These are phyloP conservation scores for Neopipo cinnamomea DNA, from an alignment of 2,113 vertebrate species.

Conservation along the genomic window DNA sequence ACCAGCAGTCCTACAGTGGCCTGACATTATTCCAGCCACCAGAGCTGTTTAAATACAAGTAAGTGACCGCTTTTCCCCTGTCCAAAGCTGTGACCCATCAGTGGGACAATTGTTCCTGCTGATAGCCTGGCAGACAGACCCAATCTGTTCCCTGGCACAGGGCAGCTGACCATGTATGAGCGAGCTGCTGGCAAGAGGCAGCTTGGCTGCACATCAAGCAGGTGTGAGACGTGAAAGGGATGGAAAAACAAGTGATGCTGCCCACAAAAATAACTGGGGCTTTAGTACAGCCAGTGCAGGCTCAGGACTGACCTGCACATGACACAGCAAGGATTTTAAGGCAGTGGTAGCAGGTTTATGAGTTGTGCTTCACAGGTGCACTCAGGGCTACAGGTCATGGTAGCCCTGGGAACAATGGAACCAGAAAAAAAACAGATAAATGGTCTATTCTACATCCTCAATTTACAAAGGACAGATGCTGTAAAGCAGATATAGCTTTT, in stretches of 20 bases:
- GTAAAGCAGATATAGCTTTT: not conserved
- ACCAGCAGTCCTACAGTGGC: not conserved
- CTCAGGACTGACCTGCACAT: not conserved
- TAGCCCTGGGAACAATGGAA: not conserved
- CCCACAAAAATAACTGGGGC: not conserved
- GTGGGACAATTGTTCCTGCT: not conserved
- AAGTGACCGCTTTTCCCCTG: not conserved
- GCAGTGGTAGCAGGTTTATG: not conserved
- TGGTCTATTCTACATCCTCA: not conserved
- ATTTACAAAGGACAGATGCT: not conserved
- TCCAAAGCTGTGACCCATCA: not conserved
- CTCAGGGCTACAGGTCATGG: rapidly evolving
- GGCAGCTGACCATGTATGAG: rapidly evolving
- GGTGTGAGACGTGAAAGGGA: not conserved
- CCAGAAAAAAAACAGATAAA: not conserved
- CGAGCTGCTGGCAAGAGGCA: not conserved
- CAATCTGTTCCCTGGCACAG: not conserved
- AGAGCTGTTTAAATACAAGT: not conserved
- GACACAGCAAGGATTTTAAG: not conserved
- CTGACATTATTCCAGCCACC: not conserved
- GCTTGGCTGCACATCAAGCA: not conserved
- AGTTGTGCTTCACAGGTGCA: rapidly evolving
- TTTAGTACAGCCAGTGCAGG: not conserved
- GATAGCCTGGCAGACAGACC: not conserved
- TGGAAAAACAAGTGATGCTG: not conserved